Evolutionary conservation across 2,797 vertebrate species (phyloP).

Genomic region (Gymnoscopelus microlampas): DNA sequence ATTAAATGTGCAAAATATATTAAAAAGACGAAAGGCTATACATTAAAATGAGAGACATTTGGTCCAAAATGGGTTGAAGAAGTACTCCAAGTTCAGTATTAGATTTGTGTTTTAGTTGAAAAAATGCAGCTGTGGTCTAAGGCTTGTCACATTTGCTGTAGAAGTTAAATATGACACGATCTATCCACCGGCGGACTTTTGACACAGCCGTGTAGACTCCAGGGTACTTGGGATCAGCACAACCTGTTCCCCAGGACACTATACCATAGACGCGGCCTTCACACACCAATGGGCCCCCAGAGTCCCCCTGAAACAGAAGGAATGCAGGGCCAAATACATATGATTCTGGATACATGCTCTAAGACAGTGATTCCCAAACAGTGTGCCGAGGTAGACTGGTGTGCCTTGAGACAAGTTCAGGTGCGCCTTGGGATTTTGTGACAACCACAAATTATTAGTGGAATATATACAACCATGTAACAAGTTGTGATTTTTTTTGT

Average conservation of each 20-base stretch:
- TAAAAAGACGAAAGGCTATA: slow-evolving; percentile 26
- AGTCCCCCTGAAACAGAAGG: slow-evolving; percentile 80
- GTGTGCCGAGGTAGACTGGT: not conserved
- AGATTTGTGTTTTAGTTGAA: slow-evolving; percentile 9
- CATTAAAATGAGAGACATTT: slow-evolving; percentile 23
- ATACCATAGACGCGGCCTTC: slow-evolving; percentile 82
- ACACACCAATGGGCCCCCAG: slow-evolving; percentile 84
- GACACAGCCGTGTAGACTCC: slow-evolving; percentile 85
- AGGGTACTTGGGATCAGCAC: slow-evolving; percentile 77
- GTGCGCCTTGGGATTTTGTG: too few species aligned
- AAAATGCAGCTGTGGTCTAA: slow-evolving; percentile 40
- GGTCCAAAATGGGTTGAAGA: slow-evolving; percentile 1
- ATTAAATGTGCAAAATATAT: slow-evolving; percentile 26
- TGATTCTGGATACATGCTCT: too few species aligned
- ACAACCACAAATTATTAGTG: too few species aligned
- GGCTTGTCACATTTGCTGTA: slow-evolving; percentile 70
- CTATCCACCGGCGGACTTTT: slow-evolving; percentile 84
- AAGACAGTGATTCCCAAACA: not conserved
- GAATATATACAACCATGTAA: too few species aligned
- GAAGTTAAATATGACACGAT: slow-evolving; percentile 78
- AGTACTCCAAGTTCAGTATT: slow-evolving; percentile 34
- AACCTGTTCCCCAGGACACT: slow-evolving; percentile 85
- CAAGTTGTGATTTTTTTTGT: too few species aligned
- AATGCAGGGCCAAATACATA: not conserved
- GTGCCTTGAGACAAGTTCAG: not conserved